phyloP scores from a whole-genome alignment of 1,140 invertebrate genomes.

The Yoshiicerus persimilis region DNA sequence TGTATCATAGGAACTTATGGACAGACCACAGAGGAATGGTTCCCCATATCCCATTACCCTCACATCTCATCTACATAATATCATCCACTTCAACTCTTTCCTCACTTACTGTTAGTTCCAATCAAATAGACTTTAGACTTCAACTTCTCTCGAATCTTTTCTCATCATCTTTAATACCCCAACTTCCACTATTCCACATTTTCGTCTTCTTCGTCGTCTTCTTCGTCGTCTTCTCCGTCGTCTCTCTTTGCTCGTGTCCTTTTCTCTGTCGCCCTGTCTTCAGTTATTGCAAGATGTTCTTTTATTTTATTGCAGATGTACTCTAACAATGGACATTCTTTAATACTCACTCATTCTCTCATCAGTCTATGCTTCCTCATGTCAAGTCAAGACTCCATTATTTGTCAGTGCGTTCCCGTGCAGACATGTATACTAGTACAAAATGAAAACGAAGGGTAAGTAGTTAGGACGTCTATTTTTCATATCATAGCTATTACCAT shows the following conservation, averaged over 20 bases:
- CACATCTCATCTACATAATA: neutral
- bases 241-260: too few species aligned
- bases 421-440: neutral
- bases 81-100: neutral
- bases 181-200: neutral
- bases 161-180: neutral
- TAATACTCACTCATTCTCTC: neutral
- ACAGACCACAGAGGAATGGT: neutral
- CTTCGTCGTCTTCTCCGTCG: neutral
- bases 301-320: neutral
- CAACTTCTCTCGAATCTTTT: neutral
- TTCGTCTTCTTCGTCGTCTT: neutral
- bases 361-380: neutral
- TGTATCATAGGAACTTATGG: neutral
- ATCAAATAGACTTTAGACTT: neutral
- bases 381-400: neutral
- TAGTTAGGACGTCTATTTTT: neutral
- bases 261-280: neutral
- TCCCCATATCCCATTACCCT: neutral
- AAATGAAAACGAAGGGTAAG: too few species aligned
- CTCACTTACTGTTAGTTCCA: neutral
- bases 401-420: neutral
- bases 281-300: neutral
- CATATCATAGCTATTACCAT: neutral
- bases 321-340: neutral